A percentile compares a stretch with the other conserved stretches of the same genome.
phyloP scores from a whole-genome alignment of 2,888 invertebrate genomes.

The Pteria penguin region DNA sequence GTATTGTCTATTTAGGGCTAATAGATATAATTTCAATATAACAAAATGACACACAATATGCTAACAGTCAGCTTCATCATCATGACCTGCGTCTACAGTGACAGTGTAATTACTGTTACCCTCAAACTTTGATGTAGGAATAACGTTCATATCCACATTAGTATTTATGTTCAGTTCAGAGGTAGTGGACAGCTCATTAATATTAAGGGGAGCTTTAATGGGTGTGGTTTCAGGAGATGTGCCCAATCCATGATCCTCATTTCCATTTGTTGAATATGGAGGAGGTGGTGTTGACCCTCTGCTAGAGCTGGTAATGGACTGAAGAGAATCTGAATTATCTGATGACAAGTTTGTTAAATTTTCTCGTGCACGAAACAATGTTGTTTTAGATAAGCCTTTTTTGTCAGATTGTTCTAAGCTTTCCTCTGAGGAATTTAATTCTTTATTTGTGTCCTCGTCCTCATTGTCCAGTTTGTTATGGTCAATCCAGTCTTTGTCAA shows the following conservation, averaged over 20 bases:
- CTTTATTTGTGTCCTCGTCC: constrained; percentile 27
- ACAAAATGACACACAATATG: too few species aligned
- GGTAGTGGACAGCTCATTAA: constrained; percentile 3
- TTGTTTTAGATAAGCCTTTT: constrained; percentile 50
- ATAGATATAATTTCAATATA: too few species aligned
- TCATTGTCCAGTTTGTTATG: constrained; percentile 50
- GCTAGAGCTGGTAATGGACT: constrained; percentile 47
- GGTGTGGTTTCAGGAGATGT: constrained; percentile 54
- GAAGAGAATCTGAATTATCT: constrained; percentile 50
- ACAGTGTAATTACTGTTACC: constrained; percentile 33
- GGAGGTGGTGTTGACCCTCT: constrained; percentile 49
- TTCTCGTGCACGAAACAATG: constrained; percentile 53
- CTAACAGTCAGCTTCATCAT: constrained; percentile 45
- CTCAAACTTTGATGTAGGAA: background rate
- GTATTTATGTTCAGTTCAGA: too few species aligned
- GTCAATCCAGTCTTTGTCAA: constrained; percentile 63
- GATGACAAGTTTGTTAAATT: constrained; percentile 62
- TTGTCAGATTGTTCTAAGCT: constrained; percentile 41
- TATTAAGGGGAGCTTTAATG: constrained; percentile 41
- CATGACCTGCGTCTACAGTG: constrained; percentile 19
- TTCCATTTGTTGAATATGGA: constrained; percentile 46
- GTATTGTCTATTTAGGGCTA: too few species aligned
- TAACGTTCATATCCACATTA: background rate
- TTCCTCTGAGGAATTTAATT: constrained; percentile 39
- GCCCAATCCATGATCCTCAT: constrained; percentile 53